Conservation (phyloP, 1,140 invertebrate genomes). For the Acromyrmex charruanus region DNA sequence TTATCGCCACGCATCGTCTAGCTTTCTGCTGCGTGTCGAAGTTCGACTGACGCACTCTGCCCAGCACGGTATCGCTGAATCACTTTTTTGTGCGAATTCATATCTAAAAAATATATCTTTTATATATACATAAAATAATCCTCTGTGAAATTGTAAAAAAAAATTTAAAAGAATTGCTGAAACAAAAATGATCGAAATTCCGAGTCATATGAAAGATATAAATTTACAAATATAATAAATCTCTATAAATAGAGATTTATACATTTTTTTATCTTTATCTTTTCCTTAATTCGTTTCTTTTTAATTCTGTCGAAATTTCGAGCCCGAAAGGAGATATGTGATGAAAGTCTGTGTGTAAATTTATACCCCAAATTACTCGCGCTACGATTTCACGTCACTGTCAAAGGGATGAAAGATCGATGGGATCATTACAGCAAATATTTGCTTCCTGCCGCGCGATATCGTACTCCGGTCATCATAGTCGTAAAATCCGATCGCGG, state of each 20-base stretch:
- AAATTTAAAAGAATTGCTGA: background rate
- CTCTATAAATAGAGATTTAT: background rate
- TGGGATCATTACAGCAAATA: constrained; percentile 54
- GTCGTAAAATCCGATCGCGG: constrained; percentile 55
- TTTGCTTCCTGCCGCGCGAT: constrained; percentile 41
- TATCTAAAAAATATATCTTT: background rate
- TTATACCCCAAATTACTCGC: constrained; percentile 44
- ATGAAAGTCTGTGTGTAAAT: constrained; percentile 17
- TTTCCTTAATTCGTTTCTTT: background rate
- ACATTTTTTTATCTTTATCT: background rate
- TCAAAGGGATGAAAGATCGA: constrained; percentile 49
- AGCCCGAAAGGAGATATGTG: background rate
- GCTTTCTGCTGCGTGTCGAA: constrained; percentile 25
- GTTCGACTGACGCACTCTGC: constrained; percentile 4
- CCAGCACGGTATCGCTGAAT: background rate
- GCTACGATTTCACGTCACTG: constrained; percentile 45
- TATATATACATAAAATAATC: background rate
- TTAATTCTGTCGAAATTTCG: background rate
- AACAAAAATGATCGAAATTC: background rate
- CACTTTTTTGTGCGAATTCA: background rate
- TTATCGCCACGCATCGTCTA: constrained; percentile 13
- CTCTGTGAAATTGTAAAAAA: background rate
- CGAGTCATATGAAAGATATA: background rate
- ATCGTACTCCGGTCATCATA: constrained; percentile 11
- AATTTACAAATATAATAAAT: background rate